These are phyloP conservation scores for Polydrusus tereticollis DNA, from an alignment of 2,888 invertebrate species.

Conservation along the genomic window DNA sequence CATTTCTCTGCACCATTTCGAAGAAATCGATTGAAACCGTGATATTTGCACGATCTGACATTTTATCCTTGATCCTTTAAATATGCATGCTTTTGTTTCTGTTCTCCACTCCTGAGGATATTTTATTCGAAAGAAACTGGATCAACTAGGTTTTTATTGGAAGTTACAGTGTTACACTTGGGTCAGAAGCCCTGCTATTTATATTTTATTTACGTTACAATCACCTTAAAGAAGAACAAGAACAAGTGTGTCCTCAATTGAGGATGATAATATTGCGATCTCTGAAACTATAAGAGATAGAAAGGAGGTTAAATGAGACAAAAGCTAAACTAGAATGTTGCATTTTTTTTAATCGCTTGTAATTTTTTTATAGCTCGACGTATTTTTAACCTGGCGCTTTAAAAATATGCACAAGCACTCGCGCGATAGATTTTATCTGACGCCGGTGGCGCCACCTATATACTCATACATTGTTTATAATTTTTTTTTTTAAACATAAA, in stretches of 20 bases:
- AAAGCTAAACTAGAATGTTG: no score
- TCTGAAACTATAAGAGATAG: no score
- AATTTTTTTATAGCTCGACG: no score
- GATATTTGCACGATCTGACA: slow-evolving; percentile 48
- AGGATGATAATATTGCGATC: no score
- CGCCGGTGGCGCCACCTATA: no score
- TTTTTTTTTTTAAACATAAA: no score
- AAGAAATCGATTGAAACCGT: slow-evolving; percentile 44
- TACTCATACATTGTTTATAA: no score
- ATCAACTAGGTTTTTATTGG: slow-evolving; percentile 45
- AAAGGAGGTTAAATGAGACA: no score
- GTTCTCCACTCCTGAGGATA: slow-evolving; percentile 44
- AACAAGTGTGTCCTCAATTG: background rate
- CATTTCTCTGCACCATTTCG: slow-evolving; percentile 45
- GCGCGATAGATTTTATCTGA: no score
- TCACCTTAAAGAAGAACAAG: slow-evolving; percentile 12
- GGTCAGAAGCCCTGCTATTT: slow-evolving; percentile 36
- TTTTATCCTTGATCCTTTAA: slow-evolving; percentile 48
- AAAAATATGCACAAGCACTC: no score
- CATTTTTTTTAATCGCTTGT: no score
- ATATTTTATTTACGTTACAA: slow-evolving; percentile 38
- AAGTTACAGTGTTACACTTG: slow-evolving; percentile 36
- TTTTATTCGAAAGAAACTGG: slow-evolving; percentile 43
- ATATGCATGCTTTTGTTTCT: slow-evolving; percentile 49
- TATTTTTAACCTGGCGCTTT: no score